Base-by-base conservation (phyloP, 2,888 invertebrate species). In the Baronia brevicornis region DNA sequence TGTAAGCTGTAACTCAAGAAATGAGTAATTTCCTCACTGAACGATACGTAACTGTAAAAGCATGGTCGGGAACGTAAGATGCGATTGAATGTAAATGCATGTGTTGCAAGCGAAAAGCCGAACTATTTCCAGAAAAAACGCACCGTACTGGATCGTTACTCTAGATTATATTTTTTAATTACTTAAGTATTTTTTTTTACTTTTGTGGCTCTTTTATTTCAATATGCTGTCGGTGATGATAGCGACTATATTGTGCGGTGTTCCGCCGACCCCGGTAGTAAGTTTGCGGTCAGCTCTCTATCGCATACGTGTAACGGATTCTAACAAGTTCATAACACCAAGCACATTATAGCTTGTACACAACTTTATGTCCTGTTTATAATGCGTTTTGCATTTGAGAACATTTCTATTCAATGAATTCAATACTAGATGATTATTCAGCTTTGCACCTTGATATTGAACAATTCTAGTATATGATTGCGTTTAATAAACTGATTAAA, bases 1-100 rank as follows among this genome's bases (percentile, higher is more conserved):
- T 36, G 36, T 18, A 36, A 36, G 30, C 27, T 31, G 36, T 36
- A 36, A 27, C 30, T 36, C 30, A 31, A 31, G 30, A 27, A 31
- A 36, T 36, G 36, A 36, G 36, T 31, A 36, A 36, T 36, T 36
- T 27, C 30, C 12, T 30, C 23, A 23, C 19, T 18, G 18, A 36
- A 36, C 36, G 30, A 36, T 27, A n/a, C n/a, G n/a, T 31, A 36
- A 36, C 36, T 27, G 36, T 36, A 36, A 18, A 31, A 6, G 18
- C 8, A 10, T 6, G 13, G 29, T 26, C 13, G 12, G 26, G 30
- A 26, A 22, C 9, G 30, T 11, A 17, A 17, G 27, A 26, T 22
- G 26, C 13, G 21, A 21, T 14, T 30, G 27, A 35, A 35, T 35
- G 15, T n/a, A n/a, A n/a, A n/a, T n/a, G n/a, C n/a, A n/a, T n/a